Base-by-base conservation (phyloP, 2,888 invertebrate species). In the Acleris literana region DNA sequence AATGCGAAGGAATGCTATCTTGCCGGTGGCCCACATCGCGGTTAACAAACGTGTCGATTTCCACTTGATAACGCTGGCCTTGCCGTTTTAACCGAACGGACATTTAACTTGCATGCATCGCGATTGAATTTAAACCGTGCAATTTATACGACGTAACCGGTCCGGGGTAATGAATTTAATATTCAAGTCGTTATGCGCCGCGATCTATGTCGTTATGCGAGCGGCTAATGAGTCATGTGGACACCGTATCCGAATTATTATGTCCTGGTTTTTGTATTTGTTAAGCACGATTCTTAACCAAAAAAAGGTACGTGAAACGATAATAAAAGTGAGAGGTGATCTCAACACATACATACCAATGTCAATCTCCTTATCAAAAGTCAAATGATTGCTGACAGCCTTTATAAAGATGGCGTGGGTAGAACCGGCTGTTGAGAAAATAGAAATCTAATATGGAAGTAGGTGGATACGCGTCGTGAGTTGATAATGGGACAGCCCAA, bases 21-120 rank as follows among this genome's bases (percentile, higher is more conserved):
- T 80, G 78, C 81, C 80, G 80, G 80, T 83, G 78, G 84, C 78
- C 80, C 74, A 76, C 74, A 76, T 83, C 84, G 84, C 90, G 87
- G 86, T 90, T 84, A 86, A 88, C 84, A 81, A 85, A 86, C 86
- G 83, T 85, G 85, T 86, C 81, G 87, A 91, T 91, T 88, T 88
- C 86, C 82, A 79, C 82, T 78, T 77, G 90, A 90, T 90, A 90
- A 79, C 77, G 84, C 74, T 86, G 87, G 86, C 91, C 89, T 91
- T 89, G 88, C 80, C 76, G 83, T 81, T 85, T 84, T 77, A 85
- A 85, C 82, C 72, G 78, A 79, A 80, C 79, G 85, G 84, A 79
- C 87, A 87, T 87, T 89, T 88, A 86, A 86, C 87, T 86, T 88
- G 86, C 83, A 85, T 81, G 83, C 83, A 80, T 73, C 70, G 73